Evolutionary conservation across 2,113 vertebrate species (phyloP).

Genomic region (Cinclus cinclus): DNA sequence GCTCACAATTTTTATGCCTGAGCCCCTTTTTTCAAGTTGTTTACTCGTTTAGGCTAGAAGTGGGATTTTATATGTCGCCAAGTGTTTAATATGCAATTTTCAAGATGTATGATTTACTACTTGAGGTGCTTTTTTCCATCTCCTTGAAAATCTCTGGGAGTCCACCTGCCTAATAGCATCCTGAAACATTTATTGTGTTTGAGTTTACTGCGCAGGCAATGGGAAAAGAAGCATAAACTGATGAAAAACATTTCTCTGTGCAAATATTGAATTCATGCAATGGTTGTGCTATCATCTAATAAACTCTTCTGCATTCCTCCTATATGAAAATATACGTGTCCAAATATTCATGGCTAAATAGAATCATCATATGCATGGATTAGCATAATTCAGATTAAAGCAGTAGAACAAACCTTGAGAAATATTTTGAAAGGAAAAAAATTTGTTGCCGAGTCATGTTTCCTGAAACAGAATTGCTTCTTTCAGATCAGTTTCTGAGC

Average conservation of each 20-base stretch:
- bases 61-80: neutral
- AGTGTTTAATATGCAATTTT: conserved; percentile 1
- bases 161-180: neutral
- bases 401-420: neutral
- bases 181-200: neutral
- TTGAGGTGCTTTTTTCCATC: neutral
- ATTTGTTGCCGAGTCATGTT: neutral
- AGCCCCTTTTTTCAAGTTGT: conserved; percentile 19
- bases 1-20: neutral
- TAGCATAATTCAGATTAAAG: neutral
- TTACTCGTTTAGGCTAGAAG: neutral
- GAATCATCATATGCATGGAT: neutral
- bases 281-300: neutral
- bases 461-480: neutral
- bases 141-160: neutral
- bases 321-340: neutral
- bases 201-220: neutral
- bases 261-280: neutral
- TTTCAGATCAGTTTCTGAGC: neutral
- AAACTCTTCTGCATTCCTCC: neutral
- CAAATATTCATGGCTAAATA: neutral
- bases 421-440: neutral
- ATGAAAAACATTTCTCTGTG: neutral
- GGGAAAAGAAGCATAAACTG: neutral
- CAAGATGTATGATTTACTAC: neutral